Evolutionary conservation across 2,888 invertebrate genomes (phyloP), one percentile per base, ranked within the genome.

Genomic region (Epirrhoe tristata): DNA sequence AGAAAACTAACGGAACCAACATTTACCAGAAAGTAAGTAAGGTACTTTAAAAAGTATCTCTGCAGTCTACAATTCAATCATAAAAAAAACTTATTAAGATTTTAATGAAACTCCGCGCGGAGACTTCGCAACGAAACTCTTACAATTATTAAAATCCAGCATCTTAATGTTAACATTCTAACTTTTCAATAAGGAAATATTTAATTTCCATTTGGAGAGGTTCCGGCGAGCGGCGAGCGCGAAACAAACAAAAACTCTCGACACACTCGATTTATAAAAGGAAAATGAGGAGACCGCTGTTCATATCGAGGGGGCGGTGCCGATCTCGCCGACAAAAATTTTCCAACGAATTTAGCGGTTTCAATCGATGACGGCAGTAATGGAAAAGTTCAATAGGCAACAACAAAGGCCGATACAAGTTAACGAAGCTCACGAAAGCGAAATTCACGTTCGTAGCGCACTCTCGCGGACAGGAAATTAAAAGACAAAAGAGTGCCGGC

Each of bases 381-480:
- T 92, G 89, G 89, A 88, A 91, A 93, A 93, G 92, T 92, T 93
- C 90, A 90, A 90, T 90, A 89, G 85, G 87, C 83, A 91, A 89
- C 89, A 90, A 91, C 91, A 92, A 91, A 92, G 88, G 84, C 81
- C 82, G 89, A 88, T 88, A 91, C 87, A 91, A 92, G 89, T 90
- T 91, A 93, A 91, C 90, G 91, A 91, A 88, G 89, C 87, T 87
- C 87, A 87, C 87, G 90, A 90, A 92, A 92, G 88, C 84, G 81
- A 91, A 93, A 92, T 90, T 91, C 87, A 88, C 86, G 88, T 88
- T 85, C 81, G 85, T 80, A 85, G 86, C 87, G 85, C 85, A 85
- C 87, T 88, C 85, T 86, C 82, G 85, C 84, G 88, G 88, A 84
- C 90, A 90, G 92, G 93, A 93, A 93, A 93, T 93, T 91, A 93